These are phyloP conservation scores for Brachionus paranguensis DNA, from an alignment of 1,140 invertebrate species.

Conservation along the genomic window DNA sequence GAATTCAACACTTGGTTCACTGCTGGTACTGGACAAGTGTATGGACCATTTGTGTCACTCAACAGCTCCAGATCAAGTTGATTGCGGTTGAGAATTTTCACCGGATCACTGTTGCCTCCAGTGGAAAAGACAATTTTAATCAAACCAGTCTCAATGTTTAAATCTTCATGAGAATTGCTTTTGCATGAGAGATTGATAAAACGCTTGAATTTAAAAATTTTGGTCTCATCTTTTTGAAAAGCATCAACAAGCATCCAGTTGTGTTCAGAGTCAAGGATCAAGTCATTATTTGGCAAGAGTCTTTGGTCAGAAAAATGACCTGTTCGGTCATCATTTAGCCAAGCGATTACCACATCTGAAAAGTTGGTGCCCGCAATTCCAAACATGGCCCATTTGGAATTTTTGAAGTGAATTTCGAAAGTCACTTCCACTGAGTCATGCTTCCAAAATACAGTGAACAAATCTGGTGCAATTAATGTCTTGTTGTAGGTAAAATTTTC, in stretches of 20 bases:
- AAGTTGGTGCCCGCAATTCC: not conserved
- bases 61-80: not conserved
- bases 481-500: not conserved
- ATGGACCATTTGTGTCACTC: not conserved
- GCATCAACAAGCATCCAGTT: slow-evolving; percentile 22
- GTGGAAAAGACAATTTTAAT: not conserved
- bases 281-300: not conserved
- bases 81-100: not conserved
- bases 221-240: not conserved
- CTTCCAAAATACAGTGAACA: slow-evolving; percentile 6
- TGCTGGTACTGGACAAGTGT: not conserved
- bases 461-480: not conserved
- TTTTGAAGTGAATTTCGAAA: slow-evolving; percentile 36
- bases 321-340: not conserved
- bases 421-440: not conserved
- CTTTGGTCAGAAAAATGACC: slow-evolving; percentile 27
- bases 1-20: not conserved
- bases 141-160: not conserved
- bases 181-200: not conserved
- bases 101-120: not conserved
- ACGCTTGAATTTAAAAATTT: slow-evolving; percentile 24
- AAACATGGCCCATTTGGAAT: slow-evolving; percentile 23
- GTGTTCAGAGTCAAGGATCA: not conserved
- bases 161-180: not conserved
- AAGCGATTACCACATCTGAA: slow-evolving; percentile 22